Conservation (phyloP, 2,113 vertebrate species). For the Lophotis ruficrista region DNA sequence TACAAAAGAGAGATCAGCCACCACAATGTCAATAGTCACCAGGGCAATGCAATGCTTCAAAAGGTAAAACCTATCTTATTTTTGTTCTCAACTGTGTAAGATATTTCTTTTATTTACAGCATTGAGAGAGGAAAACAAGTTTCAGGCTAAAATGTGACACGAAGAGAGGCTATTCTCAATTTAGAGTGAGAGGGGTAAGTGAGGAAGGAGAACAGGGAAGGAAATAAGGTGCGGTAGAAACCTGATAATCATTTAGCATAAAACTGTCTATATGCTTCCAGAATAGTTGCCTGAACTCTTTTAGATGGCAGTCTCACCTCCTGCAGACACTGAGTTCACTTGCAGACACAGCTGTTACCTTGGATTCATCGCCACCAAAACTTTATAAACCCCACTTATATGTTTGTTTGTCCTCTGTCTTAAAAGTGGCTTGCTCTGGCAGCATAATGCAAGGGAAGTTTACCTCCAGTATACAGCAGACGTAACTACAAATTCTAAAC, state of each 20-base stretch:
- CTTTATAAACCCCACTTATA: neutral
- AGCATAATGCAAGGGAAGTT: neutral
- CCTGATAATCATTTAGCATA: neutral
- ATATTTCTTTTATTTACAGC: neutral
- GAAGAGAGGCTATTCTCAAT: neutral
- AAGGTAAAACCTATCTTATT: constrained; percentile 71
- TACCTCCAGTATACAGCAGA: neutral
- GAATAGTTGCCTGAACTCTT: neutral
- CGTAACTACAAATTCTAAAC: neutral
- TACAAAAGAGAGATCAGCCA: constrained; percentile 76
- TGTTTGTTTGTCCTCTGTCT: neutral
- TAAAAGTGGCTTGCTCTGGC: neutral
- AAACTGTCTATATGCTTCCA: neutral
- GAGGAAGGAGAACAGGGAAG: neutral
- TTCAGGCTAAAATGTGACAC: neutral
- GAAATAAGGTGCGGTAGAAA: neutral
- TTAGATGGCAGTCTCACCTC: neutral
- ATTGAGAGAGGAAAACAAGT: neutral
- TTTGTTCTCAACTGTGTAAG: neutral
- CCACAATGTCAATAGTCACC: constrained; percentile 71
- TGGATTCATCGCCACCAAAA: neutral
- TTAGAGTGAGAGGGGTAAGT: neutral
- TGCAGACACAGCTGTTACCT: neutral
- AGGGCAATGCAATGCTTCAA: constrained; percentile 72
- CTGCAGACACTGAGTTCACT: neutral